These are phyloP conservation scores for Lagodon rhomboides DNA, from an alignment of 2,797 vertebrate genomes.

Conservation along the genomic window DNA sequence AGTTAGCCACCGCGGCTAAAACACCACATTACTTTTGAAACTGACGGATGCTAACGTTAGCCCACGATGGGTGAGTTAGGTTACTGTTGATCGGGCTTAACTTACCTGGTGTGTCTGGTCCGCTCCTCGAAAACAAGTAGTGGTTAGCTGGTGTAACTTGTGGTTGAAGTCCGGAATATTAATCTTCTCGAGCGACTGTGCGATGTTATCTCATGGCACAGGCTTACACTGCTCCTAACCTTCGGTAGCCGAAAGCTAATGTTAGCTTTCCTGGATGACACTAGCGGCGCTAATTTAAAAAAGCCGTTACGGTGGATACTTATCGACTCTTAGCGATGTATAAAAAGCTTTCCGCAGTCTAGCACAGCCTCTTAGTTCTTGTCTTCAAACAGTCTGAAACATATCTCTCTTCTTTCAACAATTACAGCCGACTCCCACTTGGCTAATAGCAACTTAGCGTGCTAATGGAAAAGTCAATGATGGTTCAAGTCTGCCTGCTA, in stretches of 20 bases:
- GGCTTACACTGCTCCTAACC: conserved; percentile 31
- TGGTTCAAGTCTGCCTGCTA: conserved; percentile 68
- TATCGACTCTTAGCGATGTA: conserved; percentile 6
- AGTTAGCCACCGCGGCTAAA: too few relatives aligned
- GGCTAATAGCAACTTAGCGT: conserved; percentile 70
- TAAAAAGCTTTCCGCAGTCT: conserved; percentile 11
- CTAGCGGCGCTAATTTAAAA: conserved; percentile 13
- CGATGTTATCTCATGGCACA: conserved; percentile 67
- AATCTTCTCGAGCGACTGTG: not conserved
- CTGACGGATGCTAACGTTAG: conserved; percentile 47
- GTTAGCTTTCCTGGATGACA: conserved; percentile 49
- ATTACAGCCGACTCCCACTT: conserved; percentile 27
- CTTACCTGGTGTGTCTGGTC: conserved; percentile 67
- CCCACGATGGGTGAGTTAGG: conserved; percentile 37
- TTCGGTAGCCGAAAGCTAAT: conserved; percentile 64
- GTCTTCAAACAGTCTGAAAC: conserved; percentile 8
- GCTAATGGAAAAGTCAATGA: conserved; percentile 77
- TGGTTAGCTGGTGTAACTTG: not conserved
- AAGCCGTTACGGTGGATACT: conserved; percentile 4
- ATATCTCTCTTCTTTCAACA: not conserved
- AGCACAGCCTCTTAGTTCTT: not conserved
- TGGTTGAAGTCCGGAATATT: not conserved
- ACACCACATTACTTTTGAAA: conserved; percentile 10
- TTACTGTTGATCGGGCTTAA: not conserved
- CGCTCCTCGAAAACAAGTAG: conserved; percentile 19